Evolutionary conservation across 2,797 vertebrate species (phyloP), one percentile per base, ranked within the genome.

Genomic region (Poliocrania exsul): DNA sequence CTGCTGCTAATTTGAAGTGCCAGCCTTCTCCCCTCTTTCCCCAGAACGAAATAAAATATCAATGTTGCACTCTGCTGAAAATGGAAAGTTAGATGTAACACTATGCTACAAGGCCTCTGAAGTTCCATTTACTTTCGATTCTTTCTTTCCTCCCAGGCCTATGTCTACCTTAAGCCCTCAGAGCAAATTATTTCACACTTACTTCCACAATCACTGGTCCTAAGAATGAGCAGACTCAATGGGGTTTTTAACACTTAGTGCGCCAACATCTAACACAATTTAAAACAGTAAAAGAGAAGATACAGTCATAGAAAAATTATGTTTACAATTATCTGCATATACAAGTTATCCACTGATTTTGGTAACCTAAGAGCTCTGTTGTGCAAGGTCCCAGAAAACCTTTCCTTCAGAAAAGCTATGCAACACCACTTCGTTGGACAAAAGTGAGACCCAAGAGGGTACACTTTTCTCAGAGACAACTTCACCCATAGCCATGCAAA

Each of bases 1-100:
- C 95, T 96, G 95, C 92, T 95, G 93, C 91, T 96, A 96, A 96
- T 96, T 96, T 93, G 82, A 93, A 96, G 87, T 91, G 85, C 87
- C 93, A 97, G 94, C 89, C 91, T 95, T 93, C 93, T 93, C 94
- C 93, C 91, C 93, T 75, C 77, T 90, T 91, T 93, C 92, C 85
- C 80, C 70, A 93, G 93, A 96, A 90, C 88, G 80, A 97, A 97
- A 96, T 95, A 94, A 97, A 97, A 81, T 90, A 95, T 81, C 93
- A 95, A 47, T 93, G 92, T 93, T 96, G 90, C 92, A 92, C 91
- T 94, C 86, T 86, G 73, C 56, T 88, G 95, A 96, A 97, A 97
- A 96, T 86, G 92, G 92, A 96, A 96, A 96, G 87, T 95, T 80
- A 86, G 71, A 84, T 90, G 89, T 91, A 95, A 96, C 62, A 53